Conservation (phyloP, 2,113 vertebrate species). For the Perca schrenkii region DNA sequence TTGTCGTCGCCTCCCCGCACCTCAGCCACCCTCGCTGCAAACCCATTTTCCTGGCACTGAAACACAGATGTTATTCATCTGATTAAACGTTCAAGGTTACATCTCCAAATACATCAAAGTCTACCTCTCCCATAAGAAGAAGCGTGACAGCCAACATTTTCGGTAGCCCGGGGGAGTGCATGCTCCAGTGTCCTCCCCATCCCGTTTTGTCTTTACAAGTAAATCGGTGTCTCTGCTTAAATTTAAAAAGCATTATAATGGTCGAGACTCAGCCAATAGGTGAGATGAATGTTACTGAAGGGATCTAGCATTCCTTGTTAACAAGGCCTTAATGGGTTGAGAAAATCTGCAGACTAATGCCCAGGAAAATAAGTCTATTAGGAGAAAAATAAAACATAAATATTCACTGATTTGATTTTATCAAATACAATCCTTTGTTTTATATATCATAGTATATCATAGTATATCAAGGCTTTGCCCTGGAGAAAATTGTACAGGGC, state of each 20-base stretch:
- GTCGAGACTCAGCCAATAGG: conserved; percentile 39
- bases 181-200: conserved; percentile 52
- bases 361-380: neutral
- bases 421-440: neutral
- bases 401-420: neutral
- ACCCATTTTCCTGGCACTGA: conserved; percentile 73
- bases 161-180: conserved; percentile 50
- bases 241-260: conserved; percentile 42
- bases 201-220: conserved; percentile 24
- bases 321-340: neutral
- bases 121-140: conserved; percentile 56
- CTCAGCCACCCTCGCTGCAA: conserved; percentile 63
- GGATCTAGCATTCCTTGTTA: neutral
- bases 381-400: neutral
- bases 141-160: conserved; percentile 66
- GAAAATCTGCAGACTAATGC: conserved; percentile 3
- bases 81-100: conserved; percentile 81
- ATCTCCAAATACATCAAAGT: conserved; percentile 80
- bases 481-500: too few species aligned
- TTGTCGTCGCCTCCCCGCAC: conserved; percentile 51
- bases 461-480: neutral
- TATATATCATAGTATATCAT: neutral
- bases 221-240: conserved; percentile 46
- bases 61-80: conserved; percentile 82
- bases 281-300: conserved; percentile 35